Evolutionary conservation across 2,113 vertebrate genomes (phyloP).

Genomic region (Platichthys flesus): DNA sequence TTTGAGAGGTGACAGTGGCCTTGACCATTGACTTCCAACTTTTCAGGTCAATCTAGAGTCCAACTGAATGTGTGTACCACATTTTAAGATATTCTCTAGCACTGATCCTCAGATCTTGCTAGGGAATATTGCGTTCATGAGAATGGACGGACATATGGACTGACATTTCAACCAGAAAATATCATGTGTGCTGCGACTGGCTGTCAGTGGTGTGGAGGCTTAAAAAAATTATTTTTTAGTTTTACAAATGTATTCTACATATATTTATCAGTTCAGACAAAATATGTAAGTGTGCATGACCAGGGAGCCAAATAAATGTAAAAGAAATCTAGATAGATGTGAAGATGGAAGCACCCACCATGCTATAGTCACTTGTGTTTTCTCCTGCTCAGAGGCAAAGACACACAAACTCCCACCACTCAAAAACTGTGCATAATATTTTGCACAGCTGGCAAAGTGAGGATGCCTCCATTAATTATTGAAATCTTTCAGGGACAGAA

Average conservation of each 20-base stretch:
- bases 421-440: neutral
- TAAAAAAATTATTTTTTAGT: neutral
- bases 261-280: neutral
- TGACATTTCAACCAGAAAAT: too few species aligned
- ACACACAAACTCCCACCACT: neutral
- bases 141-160: too few species aligned
- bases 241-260: neutral
- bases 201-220: neutral
- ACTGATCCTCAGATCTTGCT: too few species aligned
- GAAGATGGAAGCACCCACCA: neutral
- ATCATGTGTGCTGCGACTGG: too few species aligned
- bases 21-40: too few species aligned
- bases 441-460: slow-evolving; percentile 2
- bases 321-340: neutral
- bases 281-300: neutral
- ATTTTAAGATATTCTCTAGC: too few species aligned
- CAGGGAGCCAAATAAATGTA: neutral
- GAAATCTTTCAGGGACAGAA: neutral
- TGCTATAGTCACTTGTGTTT: neutral
- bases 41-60: too few species aligned
- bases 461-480: neutral
- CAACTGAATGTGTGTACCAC: too few species aligned
- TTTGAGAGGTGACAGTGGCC: too few species aligned
- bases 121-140: too few species aligned
- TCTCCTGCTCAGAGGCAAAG: neutral